Conservation (phyloP, 2,113 vertebrate genomes). For the Pachyramphus minor region DNA sequence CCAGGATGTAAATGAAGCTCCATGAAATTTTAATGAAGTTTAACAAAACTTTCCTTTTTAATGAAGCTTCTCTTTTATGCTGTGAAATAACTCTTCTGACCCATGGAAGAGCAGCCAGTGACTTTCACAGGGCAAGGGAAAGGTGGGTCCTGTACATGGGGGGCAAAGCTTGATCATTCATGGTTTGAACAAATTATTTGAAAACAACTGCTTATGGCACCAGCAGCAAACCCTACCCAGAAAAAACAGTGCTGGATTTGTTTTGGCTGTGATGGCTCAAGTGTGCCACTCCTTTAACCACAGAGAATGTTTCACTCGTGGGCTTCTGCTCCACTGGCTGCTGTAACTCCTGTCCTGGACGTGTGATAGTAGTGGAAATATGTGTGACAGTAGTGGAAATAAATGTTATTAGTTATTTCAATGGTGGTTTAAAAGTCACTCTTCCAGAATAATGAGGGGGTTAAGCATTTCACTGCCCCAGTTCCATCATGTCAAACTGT, state of each 20-base stretch:
- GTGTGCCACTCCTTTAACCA: not conserved
- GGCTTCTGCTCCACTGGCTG: not conserved
- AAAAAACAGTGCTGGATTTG: not conserved
- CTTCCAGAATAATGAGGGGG: not conserved
- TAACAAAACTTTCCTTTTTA: not conserved
- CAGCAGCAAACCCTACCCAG: not conserved
- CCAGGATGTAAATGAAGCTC: not conserved
- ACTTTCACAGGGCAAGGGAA: not conserved
- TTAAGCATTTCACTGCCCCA: not conserved
- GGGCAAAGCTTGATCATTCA: not conserved
- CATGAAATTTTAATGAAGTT: not conserved
- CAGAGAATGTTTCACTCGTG: not conserved
- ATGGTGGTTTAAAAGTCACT: not conserved
- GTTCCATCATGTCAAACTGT: not conserved
- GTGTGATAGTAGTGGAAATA: not conserved
- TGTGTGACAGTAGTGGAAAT: not conserved
- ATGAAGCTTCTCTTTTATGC: not conserved
- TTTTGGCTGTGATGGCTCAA: not conserved
- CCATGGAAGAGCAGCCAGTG: not conserved
- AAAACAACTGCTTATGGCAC: not conserved
- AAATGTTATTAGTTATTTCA: not conserved
- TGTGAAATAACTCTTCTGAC: not conserved
- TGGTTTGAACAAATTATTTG: not conserved
- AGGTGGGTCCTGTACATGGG: not conserved
- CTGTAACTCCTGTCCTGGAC: not conserved